Evolutionary conservation across 1,140 invertebrate genomes (phyloP), one percentile per base, ranked within the genome.

Genomic region (Panagrolaimus sp.): DNA sequence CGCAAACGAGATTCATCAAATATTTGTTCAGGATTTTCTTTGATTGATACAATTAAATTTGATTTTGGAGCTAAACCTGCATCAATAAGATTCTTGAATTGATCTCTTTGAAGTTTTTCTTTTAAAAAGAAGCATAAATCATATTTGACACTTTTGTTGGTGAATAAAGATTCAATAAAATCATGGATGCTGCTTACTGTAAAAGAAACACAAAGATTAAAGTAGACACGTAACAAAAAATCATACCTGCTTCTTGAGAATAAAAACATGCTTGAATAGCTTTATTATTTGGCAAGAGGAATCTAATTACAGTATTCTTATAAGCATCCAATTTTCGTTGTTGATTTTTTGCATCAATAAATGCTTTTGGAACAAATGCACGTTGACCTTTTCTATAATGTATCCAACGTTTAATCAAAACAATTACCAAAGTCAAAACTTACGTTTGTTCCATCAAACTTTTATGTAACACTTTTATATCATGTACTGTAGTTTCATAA

Each of bases 191-290:
- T 23, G 38, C 25, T 20, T 13, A 67, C 67, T 69, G 67, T 5
- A 70, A n/a, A n/a, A n/a, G n/a, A n/a, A n/a, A n/a, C n/a, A 67
- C 2, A 13, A 65, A 14, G 20, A 38, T n/a, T 25, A 7, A 43
- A 13, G 0, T 3, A 68, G 3, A 11, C 11, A n/a, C 9, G 4
- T 68, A 57, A 68, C 8, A 9, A n/a, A 70, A 20, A 43, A 13
- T n/a, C 67, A 71, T 31, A 70, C 69, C 67, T 25, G 69, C 44
- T 63, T 70, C 69, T 8, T n/a, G 9, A 13, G 69, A 70, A 14
- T 27, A 25, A 31, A 70, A 70, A 38, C 47, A 46, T 16, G 69
- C 67, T 20, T 70, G 69, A 16, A 70, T 51, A 5, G 46, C 16
- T 27, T 23, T 16, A 11, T 44, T 51, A n/a, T 70, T 46, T 0